Conservation (phyloP, 2,888 invertebrate species). For the Chrysotoxum bicinctum region DNA sequence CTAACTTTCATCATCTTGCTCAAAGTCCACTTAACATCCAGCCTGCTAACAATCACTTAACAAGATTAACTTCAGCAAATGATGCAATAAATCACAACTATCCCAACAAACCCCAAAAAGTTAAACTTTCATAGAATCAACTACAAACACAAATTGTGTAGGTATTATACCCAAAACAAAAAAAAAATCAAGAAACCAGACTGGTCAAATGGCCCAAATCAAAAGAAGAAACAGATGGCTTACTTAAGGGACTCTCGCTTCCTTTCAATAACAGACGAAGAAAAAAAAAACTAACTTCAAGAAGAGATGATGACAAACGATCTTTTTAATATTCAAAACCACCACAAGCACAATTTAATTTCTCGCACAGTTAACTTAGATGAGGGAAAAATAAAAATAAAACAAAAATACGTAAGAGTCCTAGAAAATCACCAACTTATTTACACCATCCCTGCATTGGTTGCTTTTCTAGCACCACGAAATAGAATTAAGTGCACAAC, state of each 20-base stretch:
- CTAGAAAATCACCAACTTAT: conserved; percentile 50
- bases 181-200: background rate
- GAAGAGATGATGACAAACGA: conserved; percentile 41
- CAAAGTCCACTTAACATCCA: background rate
- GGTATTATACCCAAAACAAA: background rate
- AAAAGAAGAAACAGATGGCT: conserved; percentile 12
- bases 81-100: conserved; percentile 25
- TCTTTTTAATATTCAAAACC: conserved; percentile 29
- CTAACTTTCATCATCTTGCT: background rate
- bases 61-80: conserved; percentile 17
- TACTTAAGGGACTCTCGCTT: background rate
- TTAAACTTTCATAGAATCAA: background rate
- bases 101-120: background rate
- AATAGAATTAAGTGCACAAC: background rate
- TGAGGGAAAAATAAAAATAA: background rate
- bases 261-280: background rate
- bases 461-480: background rate
- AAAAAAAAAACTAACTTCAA: background rate
- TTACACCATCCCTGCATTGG: conserved; percentile 28
- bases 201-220: conserved; percentile 12
- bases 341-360: conserved; percentile 50
- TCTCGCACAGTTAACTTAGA: conserved; percentile 29
- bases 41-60: conserved; percentile 6
- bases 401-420: conserved; percentile 1
- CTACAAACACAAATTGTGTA: background rate